phyloP scores from a whole-genome alignment of 2,797 vertebrate species.

The Cossypha heuglini region DNA sequence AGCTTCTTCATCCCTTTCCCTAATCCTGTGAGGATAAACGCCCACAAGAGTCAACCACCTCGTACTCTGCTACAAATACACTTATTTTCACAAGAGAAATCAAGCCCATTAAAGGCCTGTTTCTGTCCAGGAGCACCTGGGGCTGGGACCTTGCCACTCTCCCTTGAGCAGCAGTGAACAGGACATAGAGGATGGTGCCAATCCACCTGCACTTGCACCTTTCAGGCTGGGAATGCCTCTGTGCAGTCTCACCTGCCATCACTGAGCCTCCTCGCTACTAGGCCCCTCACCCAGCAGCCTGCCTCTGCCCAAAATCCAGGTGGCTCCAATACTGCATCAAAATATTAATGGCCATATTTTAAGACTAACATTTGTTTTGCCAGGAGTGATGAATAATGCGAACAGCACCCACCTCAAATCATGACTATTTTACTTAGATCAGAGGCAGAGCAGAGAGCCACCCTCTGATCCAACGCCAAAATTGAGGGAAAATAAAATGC shows the following conservation, averaged over 20 bases:
- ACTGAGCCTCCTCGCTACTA: background rate
- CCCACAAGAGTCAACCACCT: background rate
- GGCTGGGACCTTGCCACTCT: background rate
- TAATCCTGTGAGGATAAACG: background rate
- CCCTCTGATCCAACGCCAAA: background rate
- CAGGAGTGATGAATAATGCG: constrained; percentile 39
- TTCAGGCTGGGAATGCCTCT: rapidly evolving
- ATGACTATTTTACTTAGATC: constrained; percentile 1
- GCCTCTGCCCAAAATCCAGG: background rate
- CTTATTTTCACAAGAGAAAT: background rate
- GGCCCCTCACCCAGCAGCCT: background rate
- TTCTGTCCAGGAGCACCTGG: background rate
- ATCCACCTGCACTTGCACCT: too few relatives aligned
- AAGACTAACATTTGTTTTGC: constrained; percentile 51
- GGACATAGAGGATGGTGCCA: background rate
- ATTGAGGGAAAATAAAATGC: background rate
- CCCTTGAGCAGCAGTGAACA: background rate
- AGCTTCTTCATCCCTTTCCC: background rate
- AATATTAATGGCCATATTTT: constrained; percentile 28
- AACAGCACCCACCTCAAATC: background rate
- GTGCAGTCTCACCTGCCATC: background rate
- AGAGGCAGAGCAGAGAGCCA: background rate
- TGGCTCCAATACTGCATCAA: constrained; percentile 10
- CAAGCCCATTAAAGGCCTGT: background rate
- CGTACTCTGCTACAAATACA: background rate